Evolutionary conservation across 2,888 invertebrate genomes (phyloP).

Genomic region (Scotopteryx bipunctaria): DNA sequence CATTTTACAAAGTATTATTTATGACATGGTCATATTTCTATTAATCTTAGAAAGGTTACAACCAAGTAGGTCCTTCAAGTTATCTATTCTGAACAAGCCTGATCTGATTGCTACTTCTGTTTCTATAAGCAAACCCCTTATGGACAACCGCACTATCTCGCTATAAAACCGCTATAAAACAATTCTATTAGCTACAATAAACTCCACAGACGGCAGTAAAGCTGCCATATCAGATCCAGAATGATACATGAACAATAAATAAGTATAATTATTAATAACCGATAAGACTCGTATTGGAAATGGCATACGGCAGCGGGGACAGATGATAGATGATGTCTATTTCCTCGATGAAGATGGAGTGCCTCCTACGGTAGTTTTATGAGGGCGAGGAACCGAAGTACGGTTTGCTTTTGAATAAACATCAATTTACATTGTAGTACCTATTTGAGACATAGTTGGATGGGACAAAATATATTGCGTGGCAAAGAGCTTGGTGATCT

Average conservation of each 20-base stretch:
- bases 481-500: no score
- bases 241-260: slow-evolving; percentile 24
- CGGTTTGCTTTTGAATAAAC: slow-evolving; percentile 11
- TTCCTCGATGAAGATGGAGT: slow-evolving; percentile 26
- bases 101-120: slow-evolving; percentile 18
- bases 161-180: no score
- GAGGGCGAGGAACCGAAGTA: slow-evolving; percentile 23
- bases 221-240: slow-evolving; percentile 19
- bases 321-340: slow-evolving; percentile 23
- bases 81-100: slow-evolving; percentile 10
- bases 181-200: slow-evolving; percentile 19
- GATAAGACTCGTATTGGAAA: slow-evolving; percentile 18
- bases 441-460: not conserved
- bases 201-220: slow-evolving; percentile 14
- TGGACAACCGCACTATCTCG: not conserved
- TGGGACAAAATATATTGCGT: not conserved
- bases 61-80: slow-evolving; percentile 2
- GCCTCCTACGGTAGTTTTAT: slow-evolving; percentile 26
- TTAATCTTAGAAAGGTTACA: not conserved
- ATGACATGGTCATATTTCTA: not conserved
- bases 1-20: no score
- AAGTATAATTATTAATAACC: slow-evolving; percentile 29
- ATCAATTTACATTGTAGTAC: slow-evolving; percentile 12
- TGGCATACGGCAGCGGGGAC: slow-evolving; percentile 17
- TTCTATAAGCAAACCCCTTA: slow-evolving; percentile 16